phyloP scores from a whole-genome alignment of 2,797 vertebrate genomes.

The Morelia viridis region DNA sequence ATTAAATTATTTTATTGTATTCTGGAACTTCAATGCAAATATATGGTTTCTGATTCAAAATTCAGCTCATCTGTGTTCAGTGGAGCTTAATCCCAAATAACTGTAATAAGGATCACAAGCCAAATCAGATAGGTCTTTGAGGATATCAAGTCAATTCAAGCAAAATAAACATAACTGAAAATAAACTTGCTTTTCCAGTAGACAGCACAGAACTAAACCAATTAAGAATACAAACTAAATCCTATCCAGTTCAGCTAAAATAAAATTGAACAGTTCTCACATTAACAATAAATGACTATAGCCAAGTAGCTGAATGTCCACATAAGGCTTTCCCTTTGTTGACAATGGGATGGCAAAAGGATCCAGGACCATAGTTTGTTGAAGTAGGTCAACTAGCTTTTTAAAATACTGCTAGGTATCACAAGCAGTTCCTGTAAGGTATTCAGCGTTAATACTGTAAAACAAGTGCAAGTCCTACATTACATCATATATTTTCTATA shows the following conservation, averaged over 20 bases:
- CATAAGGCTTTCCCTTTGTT: not conserved
- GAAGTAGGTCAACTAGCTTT: not conserved
- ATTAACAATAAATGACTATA: not conserved
- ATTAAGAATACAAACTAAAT: constrained; percentile 45
- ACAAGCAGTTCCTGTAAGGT: not conserved
- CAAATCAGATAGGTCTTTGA: not conserved
- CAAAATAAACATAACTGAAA: not conserved
- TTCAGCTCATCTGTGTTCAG: not conserved
- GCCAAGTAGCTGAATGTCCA: not conserved
- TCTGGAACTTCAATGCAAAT: not conserved
- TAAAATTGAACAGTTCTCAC: not conserved
- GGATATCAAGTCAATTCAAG: not conserved
- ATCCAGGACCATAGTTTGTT: not conserved
- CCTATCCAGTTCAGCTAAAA: constrained; percentile 24
- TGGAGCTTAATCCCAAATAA: not conserved
- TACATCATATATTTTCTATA: not conserved
- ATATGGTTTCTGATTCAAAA: not conserved
- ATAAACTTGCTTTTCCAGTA: constrained; percentile 9
- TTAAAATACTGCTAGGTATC: not conserved
- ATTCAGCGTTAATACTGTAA: not conserved
- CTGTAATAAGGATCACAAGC: not conserved
- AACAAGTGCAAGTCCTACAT: not conserved
- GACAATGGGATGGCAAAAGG: not conserved
- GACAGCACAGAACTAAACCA: constrained; percentile 40
- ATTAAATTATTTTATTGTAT: not conserved